phyloP scores from a whole-genome alignment of 2,797 vertebrate species.

The Phataginus tricuspis region DNA sequence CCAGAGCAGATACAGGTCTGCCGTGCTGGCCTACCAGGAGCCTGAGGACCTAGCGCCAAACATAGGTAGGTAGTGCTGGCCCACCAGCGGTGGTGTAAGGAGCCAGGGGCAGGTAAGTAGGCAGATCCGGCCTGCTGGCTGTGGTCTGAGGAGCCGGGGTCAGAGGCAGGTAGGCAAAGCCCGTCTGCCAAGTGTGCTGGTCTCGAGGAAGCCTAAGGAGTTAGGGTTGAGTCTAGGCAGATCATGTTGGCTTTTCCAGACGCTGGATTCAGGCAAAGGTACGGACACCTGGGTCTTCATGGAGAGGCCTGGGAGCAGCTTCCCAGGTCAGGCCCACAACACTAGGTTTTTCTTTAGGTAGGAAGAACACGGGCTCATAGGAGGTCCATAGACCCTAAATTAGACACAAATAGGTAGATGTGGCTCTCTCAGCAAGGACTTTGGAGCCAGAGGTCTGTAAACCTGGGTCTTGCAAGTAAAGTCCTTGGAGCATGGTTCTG shows the following conservation, averaged over 20 bases:
- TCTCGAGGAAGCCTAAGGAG: not conserved
- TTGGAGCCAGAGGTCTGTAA: not conserved
- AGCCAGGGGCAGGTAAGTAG: not conserved
- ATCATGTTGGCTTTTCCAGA: not conserved
- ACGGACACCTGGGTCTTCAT: not conserved
- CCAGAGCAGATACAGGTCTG: not conserved
- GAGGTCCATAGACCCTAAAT: not conserved
- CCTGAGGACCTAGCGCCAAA: not conserved
- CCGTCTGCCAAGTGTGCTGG: not conserved
- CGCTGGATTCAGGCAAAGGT: not conserved
- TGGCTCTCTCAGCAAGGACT: not conserved
- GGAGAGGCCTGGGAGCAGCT: not conserved
- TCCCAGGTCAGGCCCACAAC: not conserved
- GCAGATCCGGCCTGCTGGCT: not conserved
- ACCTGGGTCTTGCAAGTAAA: not conserved
- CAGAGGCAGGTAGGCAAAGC: not conserved
- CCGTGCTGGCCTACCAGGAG: not conserved
- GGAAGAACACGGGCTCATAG: not conserved
- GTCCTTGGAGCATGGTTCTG: not conserved
- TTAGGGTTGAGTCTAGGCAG: not conserved
- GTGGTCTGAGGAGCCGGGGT: not conserved
- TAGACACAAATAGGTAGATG: not conserved
- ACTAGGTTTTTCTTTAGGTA: not conserved
- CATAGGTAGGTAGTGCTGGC: not conserved
- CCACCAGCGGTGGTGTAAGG: no score